phyloP scores from a whole-genome alignment of 2,113 vertebrate species.

The Scolopax mira region DNA sequence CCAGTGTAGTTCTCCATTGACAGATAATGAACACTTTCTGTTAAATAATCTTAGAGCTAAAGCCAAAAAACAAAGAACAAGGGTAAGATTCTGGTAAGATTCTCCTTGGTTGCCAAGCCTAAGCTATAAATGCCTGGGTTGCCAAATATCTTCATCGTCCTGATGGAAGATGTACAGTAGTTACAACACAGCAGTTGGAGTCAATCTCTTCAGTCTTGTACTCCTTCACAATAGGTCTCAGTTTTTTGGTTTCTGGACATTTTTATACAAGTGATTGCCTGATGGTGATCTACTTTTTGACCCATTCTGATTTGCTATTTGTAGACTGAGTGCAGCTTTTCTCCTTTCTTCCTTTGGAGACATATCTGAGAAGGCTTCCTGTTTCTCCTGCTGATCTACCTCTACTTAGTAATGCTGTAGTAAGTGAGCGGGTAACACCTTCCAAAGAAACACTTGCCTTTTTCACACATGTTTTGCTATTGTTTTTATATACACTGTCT shows the following conservation, averaged over 20 bases:
- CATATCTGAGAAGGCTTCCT: neutral
- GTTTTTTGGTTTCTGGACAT: neutral
- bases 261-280: neutral
- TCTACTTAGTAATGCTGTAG: neutral
- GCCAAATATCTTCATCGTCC: neutral
- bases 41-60: neutral
- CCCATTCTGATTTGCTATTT: neutral
- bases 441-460: neutral
- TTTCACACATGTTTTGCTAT: neutral
- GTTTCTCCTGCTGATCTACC: neutral
- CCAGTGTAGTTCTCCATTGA: neutral
- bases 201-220: neutral
- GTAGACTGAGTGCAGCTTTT: neutral
- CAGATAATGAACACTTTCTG: neutral
- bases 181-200: neutral
- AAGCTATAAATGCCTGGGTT: neutral
- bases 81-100: neutral
- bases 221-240: neutral
- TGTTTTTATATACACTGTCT: neutral
- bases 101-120: neutral
- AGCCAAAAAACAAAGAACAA: neutral
- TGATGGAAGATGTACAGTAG: rapidly evolving
- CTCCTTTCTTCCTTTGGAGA: neutral
- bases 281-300: neutral
- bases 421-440: neutral